Evolutionary conservation across 2,113 vertebrate species (phyloP).

Genomic region (Coturnix japonica): DNA sequence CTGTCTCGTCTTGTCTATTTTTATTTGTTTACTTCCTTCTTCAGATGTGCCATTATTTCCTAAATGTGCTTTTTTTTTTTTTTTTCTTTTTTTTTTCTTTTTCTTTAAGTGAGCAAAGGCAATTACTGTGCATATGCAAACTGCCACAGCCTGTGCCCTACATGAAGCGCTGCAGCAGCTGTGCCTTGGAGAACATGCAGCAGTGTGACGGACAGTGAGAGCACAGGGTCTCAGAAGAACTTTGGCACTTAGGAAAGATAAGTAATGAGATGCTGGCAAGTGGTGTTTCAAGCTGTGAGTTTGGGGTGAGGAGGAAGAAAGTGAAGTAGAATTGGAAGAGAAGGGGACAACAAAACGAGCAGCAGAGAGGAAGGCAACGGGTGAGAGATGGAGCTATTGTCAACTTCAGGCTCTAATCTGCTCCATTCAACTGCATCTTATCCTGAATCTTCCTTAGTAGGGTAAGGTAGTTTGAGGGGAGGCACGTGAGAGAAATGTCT

Average conservation of each 20-base stretch:
- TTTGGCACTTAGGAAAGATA: not conserved
- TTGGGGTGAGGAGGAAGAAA: not conserved
- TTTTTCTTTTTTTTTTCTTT: not conserved
- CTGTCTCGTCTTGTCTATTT: not conserved
- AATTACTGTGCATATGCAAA: not conserved
- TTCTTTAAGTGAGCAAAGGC: not conserved
- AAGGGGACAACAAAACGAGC: not conserved
- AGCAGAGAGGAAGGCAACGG: not conserved
- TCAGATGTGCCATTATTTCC: not conserved
- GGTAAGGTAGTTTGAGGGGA: not conserved
- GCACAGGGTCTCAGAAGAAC: not conserved
- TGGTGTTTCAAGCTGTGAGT: not conserved
- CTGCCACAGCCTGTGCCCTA: not conserved
- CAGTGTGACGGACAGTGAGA: not conserved
- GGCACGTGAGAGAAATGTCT: not conserved
- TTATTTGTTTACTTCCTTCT: not conserved
- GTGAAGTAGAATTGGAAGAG: not conserved
- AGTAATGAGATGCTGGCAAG: not conserved
- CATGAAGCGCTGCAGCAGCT: fast-evolving
- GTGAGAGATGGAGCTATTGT: not conserved
- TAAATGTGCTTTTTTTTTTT: not conserved
- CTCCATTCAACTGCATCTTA: not conserved
- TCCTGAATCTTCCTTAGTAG: not conserved
- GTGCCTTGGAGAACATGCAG: not conserved
- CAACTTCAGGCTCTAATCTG: not conserved